Evolutionary conservation across 2,888 invertebrate genomes (phyloP).

Genomic region (Meliscaeva auricollis): DNA sequence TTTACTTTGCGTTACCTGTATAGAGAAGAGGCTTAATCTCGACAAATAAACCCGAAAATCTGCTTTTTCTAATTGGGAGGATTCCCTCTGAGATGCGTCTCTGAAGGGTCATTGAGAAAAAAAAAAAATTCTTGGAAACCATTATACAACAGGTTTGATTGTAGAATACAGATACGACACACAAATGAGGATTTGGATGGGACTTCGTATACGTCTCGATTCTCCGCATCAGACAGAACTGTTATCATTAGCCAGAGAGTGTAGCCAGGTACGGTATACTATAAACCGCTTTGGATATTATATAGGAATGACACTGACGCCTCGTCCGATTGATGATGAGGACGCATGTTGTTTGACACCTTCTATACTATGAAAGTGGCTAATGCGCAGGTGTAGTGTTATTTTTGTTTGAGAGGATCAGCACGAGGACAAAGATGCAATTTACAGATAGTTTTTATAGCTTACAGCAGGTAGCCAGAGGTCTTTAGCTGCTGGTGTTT

Average conservation of each 20-base stretch:
- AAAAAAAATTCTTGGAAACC: conserved; percentile 56
- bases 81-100: conserved; percentile 45
- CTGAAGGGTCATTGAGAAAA: conserved; percentile 57
- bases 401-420: conserved; percentile 59
- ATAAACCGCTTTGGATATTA: conserved; percentile 29
- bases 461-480: conserved; percentile 21
- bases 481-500: conserved; percentile 29
- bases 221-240: not conserved
- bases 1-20: conserved; percentile 9
- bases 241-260: conserved; percentile 16
- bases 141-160: conserved; percentile 43
- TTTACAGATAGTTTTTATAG: conserved; percentile 40
- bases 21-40: conserved; percentile 31
- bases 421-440: conserved; percentile 66
- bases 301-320: conserved; percentile 43
- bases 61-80: conserved; percentile 69
- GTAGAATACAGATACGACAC: not conserved
- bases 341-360: conserved; percentile 61
- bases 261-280: conserved; percentile 4
- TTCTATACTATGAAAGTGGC: conserved; percentile 21
- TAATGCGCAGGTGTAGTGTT: conserved; percentile 50
- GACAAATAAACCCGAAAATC: conserved; percentile 68
- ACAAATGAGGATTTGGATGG: not conserved
- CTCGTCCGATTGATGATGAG: conserved; percentile 12
- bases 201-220: not conserved